Percentiles rank a stretch among this genome's conserved stretches.
phyloP scores from a whole-genome alignment of 2,113 vertebrate genomes.

The Rhegmatorhina hoffmannsi region DNA sequence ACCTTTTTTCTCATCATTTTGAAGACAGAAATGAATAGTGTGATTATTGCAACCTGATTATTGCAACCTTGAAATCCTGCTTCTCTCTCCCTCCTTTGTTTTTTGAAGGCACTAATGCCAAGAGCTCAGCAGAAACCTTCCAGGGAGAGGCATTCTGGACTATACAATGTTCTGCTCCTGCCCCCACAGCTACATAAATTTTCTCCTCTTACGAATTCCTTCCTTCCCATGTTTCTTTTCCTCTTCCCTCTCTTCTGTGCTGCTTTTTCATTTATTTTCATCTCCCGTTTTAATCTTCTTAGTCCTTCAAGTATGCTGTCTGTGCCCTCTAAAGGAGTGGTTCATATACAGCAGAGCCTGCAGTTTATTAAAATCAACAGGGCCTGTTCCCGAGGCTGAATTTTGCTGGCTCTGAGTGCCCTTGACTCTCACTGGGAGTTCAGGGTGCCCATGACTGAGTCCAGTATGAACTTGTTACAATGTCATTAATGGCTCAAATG shows the following conservation, averaged over 20 bases:
- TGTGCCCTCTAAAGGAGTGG: background rate
- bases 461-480: background rate
- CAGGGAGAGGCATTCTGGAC: background rate
- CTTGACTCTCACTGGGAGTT: background rate
- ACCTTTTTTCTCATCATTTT: constrained; percentile 24
- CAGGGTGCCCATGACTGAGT: background rate
- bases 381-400: background rate
- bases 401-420: background rate
- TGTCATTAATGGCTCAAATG: background rate
- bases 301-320: constrained; percentile 21
- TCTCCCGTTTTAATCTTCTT: background rate
- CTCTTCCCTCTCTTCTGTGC: background rate
- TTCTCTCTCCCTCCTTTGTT: background rate
- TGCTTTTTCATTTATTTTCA: constrained; percentile 51
- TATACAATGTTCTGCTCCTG: background rate
- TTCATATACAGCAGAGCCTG: background rate
- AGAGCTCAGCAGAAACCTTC: constrained; percentile 8
- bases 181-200: background rate
- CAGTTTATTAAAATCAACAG: background rate
- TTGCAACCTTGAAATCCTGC: constrained; percentile 11
- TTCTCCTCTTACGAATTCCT: background rate
- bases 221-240: background rate
- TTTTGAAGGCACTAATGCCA: background rate
- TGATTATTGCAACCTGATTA: constrained; percentile 11
- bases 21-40: constrained; percentile 22